Base-by-base conservation (phyloP, 1,140 invertebrate genomes). In the Orussus abietinus region DNA sequence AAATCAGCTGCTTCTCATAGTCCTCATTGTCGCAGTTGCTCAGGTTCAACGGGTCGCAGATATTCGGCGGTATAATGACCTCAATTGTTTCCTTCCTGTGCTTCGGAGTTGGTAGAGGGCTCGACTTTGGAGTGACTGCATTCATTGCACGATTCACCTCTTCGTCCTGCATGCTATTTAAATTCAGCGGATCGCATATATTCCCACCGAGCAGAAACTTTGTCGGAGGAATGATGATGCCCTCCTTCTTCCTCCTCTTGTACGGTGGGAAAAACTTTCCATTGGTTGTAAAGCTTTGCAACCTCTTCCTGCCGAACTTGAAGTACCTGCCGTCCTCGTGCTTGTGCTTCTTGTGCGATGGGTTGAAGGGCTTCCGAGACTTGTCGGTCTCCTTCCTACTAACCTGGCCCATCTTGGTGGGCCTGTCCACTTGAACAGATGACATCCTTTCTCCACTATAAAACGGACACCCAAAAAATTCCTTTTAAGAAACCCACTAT, bases 141-240 rank as follows among this genome's bases (percentile, higher is more conserved):
- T 92, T 93, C 75, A 91, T 84, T 19, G 84, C 83, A 55, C 85
- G 78, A 47, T 89, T 89, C 5, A 90, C 80, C 63, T 90, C 86
- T 66, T 92, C 90, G 72, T 92, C 84, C 64, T 90, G 86, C 55
- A 97, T 76, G 63, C 92, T 92, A 55, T 92, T 92, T 35, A 98
- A 74, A 76, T 98, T 97, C 7, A 98, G 69, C 0, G 94, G 94
- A 76, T 98, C 94, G 49, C 84, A 86, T 51, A 96, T 96, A 63
- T 93, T 96, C 12, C 94, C 94, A 34, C 94, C 94, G 1, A 96
- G 76, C 4, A 97, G 74, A 75, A 97, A 96, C 69, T 95, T 95
- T 2, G 90, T 93, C 0, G 92, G 91, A 20, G 90, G 82, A 39
- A 71, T 67, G 46, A 90, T 84, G 31, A 78, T 76, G 42, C 78